phyloP scores from a whole-genome alignment of 2,888 invertebrate species.

The Mellilla xanthometata region DNA sequence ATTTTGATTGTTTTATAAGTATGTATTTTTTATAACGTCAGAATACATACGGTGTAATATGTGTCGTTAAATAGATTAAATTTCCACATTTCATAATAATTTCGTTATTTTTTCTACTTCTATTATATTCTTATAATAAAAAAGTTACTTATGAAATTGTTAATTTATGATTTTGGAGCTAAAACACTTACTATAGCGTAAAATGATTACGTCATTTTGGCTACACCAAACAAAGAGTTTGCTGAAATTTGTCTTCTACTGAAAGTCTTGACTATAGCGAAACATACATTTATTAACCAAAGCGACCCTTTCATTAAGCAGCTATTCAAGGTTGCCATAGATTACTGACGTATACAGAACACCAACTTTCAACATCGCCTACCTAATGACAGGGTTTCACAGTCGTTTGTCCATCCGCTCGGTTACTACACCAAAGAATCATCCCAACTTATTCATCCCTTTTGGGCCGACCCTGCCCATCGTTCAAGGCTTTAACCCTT shows the following conservation, averaged over 20 bases:
- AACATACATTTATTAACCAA: constrained; percentile 38
- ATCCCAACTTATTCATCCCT: constrained; percentile 67
- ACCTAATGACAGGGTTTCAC: constrained; percentile 62
- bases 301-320: constrained; percentile 58
- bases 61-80: no score
- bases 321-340: constrained; percentile 51
- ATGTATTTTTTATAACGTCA: no score
- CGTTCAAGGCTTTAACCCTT: constrained; percentile 58
- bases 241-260: constrained; percentile 2
- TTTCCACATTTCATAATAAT: no score
- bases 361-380: constrained; percentile 59
- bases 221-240: neutral
- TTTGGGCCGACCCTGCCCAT: constrained; percentile 47
- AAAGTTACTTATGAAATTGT: no score
- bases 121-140: no score
- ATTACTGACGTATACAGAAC: constrained; percentile 29
- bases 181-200: no score
- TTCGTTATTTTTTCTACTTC: no score
- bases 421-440: constrained; percentile 58
- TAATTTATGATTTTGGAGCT: no score
- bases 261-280: constrained; percentile 10
- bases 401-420: constrained; percentile 48
- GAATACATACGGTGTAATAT: no score
- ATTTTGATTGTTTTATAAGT: no score
- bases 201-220: no score